Evolutionary conservation across 2,113 vertebrate genomes (phyloP).

Genomic region (Phyllopteryx taeniolatus): DNA sequence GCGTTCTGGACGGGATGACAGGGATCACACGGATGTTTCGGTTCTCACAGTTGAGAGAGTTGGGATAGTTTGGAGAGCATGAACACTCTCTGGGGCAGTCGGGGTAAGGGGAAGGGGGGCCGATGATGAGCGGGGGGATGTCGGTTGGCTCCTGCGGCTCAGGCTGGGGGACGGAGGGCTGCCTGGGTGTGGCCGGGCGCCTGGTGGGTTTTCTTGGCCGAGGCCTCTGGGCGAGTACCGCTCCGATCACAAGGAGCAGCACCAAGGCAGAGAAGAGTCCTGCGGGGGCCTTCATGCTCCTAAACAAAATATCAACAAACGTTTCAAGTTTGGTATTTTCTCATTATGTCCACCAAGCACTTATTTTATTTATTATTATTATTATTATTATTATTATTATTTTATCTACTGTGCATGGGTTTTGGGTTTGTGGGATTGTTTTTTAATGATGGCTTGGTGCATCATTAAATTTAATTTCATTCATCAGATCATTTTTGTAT

Average conservation of each 20-base stretch:
- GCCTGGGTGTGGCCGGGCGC: constrained; percentile 50
- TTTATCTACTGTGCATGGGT: not conserved
- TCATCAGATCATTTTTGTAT: no score
- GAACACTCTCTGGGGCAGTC: constrained; percentile 92
- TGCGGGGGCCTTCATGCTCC: constrained; percentile 82
- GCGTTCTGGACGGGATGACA: constrained; percentile 81
- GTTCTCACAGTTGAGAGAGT: constrained; percentile 93
- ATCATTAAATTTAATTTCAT: no score
- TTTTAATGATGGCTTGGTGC: not conserved
- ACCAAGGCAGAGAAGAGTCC: constrained; percentile 76
- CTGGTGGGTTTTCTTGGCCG: constrained; percentile 65
- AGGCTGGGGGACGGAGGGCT: constrained; percentile 31
- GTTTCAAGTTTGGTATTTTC: not conserved
- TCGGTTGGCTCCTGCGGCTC: constrained; percentile 88
- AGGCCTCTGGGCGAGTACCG: constrained; percentile 59
- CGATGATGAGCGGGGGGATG: constrained; percentile 85
- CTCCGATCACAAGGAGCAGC: constrained; percentile 77
- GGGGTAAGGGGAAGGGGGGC: constrained; percentile 79
- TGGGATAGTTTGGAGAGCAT: constrained; percentile 84
- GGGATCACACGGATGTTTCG: constrained; percentile 90
- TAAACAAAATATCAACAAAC: constrained; percentile 3
- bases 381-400: no score
- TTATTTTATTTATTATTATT: not conserved
- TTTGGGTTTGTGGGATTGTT: not conserved
- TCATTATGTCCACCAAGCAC: no score